phyloP scores from a whole-genome alignment of 1,140 invertebrate genomes.

The Drosophila pruinosa region DNA sequence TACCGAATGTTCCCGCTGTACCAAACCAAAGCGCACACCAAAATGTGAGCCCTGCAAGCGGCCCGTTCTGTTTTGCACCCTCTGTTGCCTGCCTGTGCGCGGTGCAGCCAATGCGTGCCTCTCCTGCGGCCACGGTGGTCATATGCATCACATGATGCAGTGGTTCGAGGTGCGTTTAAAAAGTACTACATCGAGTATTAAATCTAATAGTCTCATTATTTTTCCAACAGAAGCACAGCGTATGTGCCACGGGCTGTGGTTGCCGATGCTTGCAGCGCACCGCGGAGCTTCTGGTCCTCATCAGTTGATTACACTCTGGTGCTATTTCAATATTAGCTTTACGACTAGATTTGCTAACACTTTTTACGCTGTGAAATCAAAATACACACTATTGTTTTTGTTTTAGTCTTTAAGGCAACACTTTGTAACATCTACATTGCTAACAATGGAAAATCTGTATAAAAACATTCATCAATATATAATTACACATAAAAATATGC shows the following conservation, averaged over 20 bases:
- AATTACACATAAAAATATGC: too few relatives aligned
- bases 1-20: conserved; percentile 89
- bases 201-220: neutral
- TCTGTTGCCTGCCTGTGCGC: conserved; percentile 93
- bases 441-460: conserved; percentile 33
- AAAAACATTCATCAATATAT: too few relatives aligned
- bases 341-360: neutral
- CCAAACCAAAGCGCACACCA: conserved; percentile 84
- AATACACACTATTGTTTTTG: conserved; percentile 36
- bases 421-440: conserved; percentile 45
- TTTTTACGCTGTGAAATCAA: conserved; percentile 15
- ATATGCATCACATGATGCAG: conserved; percentile 90
- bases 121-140: conserved; percentile 95
- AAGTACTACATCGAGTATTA: neutral
- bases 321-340: neutral
- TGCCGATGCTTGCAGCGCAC: conserved; percentile 91
- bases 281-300: conserved; percentile 50
- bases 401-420: conserved; percentile 40
- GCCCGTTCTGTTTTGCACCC: conserved; percentile 89
- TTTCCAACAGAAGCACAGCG: conserved; percentile 83
- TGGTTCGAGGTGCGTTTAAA: conserved; percentile 92
- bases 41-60: conserved; percentile 89
- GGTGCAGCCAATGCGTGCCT: conserved; percentile 93
- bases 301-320: conserved; percentile 46
- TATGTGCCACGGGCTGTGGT: conserved; percentile 91